Percentiles rank a stretch among this genome's conserved stretches.
Evolutionary conservation across 2,888 invertebrate species (phyloP).

Genomic region (Celastrina argiolus): DNA sequence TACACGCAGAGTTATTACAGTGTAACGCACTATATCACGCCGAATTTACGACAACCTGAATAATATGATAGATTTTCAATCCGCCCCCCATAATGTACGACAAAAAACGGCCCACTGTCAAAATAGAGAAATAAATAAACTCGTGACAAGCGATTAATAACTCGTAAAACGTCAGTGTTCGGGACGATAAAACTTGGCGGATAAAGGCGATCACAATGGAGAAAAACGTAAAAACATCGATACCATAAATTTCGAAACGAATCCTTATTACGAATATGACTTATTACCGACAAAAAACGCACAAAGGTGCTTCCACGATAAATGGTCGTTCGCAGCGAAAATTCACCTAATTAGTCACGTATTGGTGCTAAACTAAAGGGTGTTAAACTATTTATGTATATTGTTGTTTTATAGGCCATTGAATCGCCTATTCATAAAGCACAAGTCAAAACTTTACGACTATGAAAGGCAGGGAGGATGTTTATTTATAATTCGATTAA

Average conservation of each 20-base stretch:
- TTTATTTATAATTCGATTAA: neutral
- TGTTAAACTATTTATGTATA: constrained; percentile 39
- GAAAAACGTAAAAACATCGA: constrained; percentile 73
- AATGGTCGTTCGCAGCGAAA: constrained; percentile 42
- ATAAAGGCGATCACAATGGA: constrained; percentile 71
- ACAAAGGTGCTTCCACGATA: constrained; percentile 51
- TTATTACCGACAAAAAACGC: constrained; percentile 65
- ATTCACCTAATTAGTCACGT: constrained; percentile 71
- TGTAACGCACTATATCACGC: constrained; percentile 75
- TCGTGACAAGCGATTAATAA: constrained; percentile 77
- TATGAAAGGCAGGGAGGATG: neutral
- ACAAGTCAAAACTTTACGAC: neutral
- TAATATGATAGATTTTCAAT: constrained; percentile 79
- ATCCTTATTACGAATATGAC: constrained; percentile 78
- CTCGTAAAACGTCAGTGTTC: constrained; percentile 76
- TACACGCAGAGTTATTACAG: constrained; percentile 71
- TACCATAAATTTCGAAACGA: constrained; percentile 76
- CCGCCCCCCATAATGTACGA: constrained; percentile 67
- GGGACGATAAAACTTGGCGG: constrained; percentile 64
- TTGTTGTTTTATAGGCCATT: constrained; percentile 32
- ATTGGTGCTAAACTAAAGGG: constrained; percentile 40
- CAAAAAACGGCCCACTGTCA: constrained; percentile 71
- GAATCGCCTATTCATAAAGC: neutral
- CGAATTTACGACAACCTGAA: constrained; percentile 76
- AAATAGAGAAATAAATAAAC: constrained; percentile 78